These are phyloP conservation scores for Empidonax alnorum DNA, from an alignment of 2,113 vertebrate species.

Conservation along the genomic window DNA sequence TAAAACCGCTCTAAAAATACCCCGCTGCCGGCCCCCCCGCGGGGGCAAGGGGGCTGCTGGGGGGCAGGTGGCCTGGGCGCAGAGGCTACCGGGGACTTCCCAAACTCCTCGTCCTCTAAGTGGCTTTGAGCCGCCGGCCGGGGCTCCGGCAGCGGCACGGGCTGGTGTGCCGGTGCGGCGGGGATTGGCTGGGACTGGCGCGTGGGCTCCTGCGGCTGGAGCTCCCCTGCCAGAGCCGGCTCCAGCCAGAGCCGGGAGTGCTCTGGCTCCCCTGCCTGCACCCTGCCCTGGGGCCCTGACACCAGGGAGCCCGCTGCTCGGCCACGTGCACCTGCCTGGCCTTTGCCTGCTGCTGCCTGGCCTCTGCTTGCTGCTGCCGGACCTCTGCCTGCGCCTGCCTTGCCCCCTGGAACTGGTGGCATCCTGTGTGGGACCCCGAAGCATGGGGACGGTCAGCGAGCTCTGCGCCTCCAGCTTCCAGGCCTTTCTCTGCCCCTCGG, in stretches of 20 bases:
- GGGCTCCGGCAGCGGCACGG: background rate
- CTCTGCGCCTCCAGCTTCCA: slow-evolving; percentile 90
- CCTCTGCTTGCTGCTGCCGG: background rate
- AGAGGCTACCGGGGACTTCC: background rate
- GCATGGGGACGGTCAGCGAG: slow-evolving; percentile 86
- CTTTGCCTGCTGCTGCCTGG: background rate
- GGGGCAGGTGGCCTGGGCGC: background rate
- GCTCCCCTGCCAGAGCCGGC: background rate
- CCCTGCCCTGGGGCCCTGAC: fast-evolving
- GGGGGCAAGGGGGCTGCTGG: background rate
- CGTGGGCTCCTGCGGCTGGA: slow-evolving; percentile 58
- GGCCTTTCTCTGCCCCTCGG: slow-evolving; percentile 82
- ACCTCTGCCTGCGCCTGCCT: background rate
- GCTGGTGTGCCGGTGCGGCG: background rate
- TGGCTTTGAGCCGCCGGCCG: background rate
- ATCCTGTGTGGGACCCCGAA: background rate
- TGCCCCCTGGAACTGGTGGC: background rate
- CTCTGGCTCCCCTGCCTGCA: background rate
- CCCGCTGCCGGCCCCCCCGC: background rate
- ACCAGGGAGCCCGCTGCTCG: background rate
- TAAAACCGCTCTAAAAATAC: slow-evolving; percentile 69
- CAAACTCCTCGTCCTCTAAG: background rate
- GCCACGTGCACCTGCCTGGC: background rate
- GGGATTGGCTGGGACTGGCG: slow-evolving; percentile 54
- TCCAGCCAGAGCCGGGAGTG: background rate